A percentile compares a stretch with the other conserved stretches of the same genome.
Evolutionary conservation across 2,888 invertebrate species (phyloP).

Genomic region (Hedya salicella): DNA sequence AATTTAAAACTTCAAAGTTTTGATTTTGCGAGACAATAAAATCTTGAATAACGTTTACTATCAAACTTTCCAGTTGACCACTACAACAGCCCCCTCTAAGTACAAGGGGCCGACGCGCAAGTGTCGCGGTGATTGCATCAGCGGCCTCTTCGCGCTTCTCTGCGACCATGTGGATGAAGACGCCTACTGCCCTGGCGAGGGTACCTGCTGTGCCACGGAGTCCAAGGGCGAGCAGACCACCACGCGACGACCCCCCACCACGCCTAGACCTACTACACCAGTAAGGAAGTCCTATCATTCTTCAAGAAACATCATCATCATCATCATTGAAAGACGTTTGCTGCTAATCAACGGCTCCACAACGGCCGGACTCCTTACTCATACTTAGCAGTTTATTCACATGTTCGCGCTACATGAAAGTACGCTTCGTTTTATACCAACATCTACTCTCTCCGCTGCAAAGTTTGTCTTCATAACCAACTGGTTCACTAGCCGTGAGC

Average conservation of each 20-base stretch:
- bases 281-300: slow-evolving; percentile 52
- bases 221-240: slow-evolving; percentile 74
- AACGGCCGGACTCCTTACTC: too few relatives aligned
- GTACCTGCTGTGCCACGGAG: slow-evolving; percentile 91
- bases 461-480: too few relatives aligned
- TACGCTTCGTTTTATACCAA: too few relatives aligned
- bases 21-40: too few relatives aligned
- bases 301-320: too few relatives aligned
- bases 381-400: too few relatives aligned
- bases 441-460: too few relatives aligned
- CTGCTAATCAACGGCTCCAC: background rate
- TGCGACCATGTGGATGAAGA: slow-evolving; percentile 94
- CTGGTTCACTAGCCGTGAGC: too few relatives aligned
- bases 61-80: slow-evolving; percentile 58
- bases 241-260: slow-evolving; percentile 63
- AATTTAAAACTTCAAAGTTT: too few relatives aligned
- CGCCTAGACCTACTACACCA: slow-evolving; percentile 68
- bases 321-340: background rate
- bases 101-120: slow-evolving; percentile 73
- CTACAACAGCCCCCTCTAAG: slow-evolving; percentile 66
- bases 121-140: slow-evolving; percentile 94
- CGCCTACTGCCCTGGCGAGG: slow-evolving; percentile 90
- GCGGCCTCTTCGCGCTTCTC: slow-evolving; percentile 91
- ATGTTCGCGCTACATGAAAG: too few relatives aligned
- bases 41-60: background rate